Base-by-base conservation (phyloP, 2,888 invertebrate genomes). In the Amblyjoppa proteus region DNA sequence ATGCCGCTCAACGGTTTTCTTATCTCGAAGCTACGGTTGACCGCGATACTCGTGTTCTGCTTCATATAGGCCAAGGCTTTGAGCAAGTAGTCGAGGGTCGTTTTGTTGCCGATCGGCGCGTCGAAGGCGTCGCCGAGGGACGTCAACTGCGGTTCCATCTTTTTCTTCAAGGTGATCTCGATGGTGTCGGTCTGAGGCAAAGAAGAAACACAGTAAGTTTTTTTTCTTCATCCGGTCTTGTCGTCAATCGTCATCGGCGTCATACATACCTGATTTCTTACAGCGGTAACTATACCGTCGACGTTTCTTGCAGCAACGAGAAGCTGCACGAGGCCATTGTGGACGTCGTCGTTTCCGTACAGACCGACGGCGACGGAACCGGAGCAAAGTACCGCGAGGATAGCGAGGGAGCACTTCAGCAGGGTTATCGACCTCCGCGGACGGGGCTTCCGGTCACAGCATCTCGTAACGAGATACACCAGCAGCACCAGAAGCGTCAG, bases 291-390 rank as follows among this genome's bases (percentile, higher is more conserved):
- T 88, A 97, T 96, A 74, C 96, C 96, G 87, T 98, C 97, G 88
- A 98, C 97, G 93, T 97, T 97, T 91, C 96, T 96, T 6, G 98
- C 97, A 16, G 98, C 97, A 85, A 96, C 96, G 87, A 97, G 95
- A 91, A 98, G 96, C 93, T 97, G 97, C 90, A 97, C 95, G 93
- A 98, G 95, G 9, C 98, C 98, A 94, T 98, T 98, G 95, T 99
- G 98, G 66, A 98, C 96, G 94, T 98, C 98, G 94, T 99, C 98
- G 95, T 99, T 99, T 56, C 99, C 99, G 94, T 98, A 99, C 61
- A 99, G 96, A 45, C 97, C 98, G 77, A 98, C 96, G 78, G 98
- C 98, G 89, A 98, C 97, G 7, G 98, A 97, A 85, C 97, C 98
- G 95, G 98, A 98, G 93, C 98, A 98, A 88, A 98, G 95, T 85